Evolutionary conservation across 1,140 invertebrate genomes (phyloP).

Genomic region (Cryptotermes secundus): DNA sequence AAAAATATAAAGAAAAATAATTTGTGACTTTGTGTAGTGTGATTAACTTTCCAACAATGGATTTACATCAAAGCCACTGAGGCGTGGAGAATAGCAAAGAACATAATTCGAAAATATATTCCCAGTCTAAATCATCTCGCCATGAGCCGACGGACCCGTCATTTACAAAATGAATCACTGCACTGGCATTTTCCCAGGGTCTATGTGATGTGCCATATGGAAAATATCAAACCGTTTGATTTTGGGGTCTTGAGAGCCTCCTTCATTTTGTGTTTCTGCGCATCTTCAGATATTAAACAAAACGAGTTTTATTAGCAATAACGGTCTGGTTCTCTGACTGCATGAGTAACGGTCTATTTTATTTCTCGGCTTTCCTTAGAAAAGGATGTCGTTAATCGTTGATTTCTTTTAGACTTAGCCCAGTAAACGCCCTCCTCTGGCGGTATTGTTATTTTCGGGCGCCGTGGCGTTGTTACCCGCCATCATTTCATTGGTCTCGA

Average conservation of each 20-base stretch:
- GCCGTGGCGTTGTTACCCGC: not conserved
- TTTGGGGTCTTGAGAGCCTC: not conserved
- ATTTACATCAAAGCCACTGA: too few species aligned
- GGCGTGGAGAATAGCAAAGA: too few species aligned
- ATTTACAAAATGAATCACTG: too few species aligned
- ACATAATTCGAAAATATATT: too few species aligned
- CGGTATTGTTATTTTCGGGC: constrained; percentile 1
- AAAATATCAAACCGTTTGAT: not conserved
- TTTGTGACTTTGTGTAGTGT: too few species aligned
- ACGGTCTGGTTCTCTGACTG: not conserved
- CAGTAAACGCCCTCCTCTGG: not conserved
- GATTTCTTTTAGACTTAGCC: not conserved
- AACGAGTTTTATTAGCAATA: too few species aligned
- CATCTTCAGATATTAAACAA: too few species aligned
- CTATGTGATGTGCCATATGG: not conserved
- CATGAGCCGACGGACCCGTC: too few species aligned
- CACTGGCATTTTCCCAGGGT: not conserved
- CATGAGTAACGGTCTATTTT: not conserved
- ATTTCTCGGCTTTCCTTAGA: not conserved
- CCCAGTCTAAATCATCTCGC: too few species aligned
- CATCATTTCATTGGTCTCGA: not conserved
- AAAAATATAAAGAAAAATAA: too few species aligned
- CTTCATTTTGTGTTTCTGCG: not conserved
- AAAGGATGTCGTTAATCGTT: not conserved
- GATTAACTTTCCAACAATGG: too few species aligned